Evolutionary conservation across 2,888 invertebrate genomes (phyloP).

Genomic region (Margaritifera margaritifera): DNA sequence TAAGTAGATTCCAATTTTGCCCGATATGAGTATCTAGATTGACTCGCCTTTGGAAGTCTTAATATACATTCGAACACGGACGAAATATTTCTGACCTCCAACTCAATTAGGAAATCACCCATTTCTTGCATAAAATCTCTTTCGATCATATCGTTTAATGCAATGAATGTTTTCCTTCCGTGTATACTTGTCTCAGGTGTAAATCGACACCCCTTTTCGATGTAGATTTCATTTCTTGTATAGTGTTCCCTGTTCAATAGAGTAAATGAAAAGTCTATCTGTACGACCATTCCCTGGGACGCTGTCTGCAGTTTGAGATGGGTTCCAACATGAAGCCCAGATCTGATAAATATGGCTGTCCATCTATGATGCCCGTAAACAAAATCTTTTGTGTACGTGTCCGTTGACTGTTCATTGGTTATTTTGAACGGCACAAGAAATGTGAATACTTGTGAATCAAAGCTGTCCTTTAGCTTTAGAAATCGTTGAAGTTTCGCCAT

Average conservation of each 20-base stretch:
- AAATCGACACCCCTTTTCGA: slow-evolving; percentile 82
- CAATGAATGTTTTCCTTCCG: slow-evolving; percentile 68
- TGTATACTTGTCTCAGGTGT: slow-evolving; percentile 62
- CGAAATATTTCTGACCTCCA: slow-evolving; percentile 83
- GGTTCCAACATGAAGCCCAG: slow-evolving; percentile 84
- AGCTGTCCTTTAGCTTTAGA: slow-evolving; percentile 86
- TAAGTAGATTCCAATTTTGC: slow-evolving; percentile 78
- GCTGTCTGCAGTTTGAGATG: slow-evolving; percentile 85
- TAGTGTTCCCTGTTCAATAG: slow-evolving; percentile 85
- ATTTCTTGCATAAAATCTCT: slow-evolving; percentile 85
- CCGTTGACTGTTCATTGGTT: slow-evolving; percentile 84
- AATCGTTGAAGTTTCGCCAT: slow-evolving; percentile 78
- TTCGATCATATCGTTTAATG: slow-evolving; percentile 64
- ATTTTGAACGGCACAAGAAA: slow-evolving; percentile 87
- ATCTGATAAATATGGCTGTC: slow-evolving; percentile 85
- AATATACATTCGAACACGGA: slow-evolving; percentile 85
- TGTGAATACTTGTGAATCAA: slow-evolving; percentile 88
- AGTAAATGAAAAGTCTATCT: slow-evolving; percentile 87
- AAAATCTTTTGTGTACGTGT: slow-evolving; percentile 87
- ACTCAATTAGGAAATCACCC: slow-evolving; percentile 86
- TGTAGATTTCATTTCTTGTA: slow-evolving; percentile 86
- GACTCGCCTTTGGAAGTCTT: slow-evolving; percentile 75
- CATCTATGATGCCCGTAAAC: slow-evolving; percentile 87
- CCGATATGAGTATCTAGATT: slow-evolving; percentile 45
- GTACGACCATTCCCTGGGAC: slow-evolving; percentile 83